phyloP scores from a whole-genome alignment of 2,113 vertebrate genomes.

The Rhineura floridana region DNA sequence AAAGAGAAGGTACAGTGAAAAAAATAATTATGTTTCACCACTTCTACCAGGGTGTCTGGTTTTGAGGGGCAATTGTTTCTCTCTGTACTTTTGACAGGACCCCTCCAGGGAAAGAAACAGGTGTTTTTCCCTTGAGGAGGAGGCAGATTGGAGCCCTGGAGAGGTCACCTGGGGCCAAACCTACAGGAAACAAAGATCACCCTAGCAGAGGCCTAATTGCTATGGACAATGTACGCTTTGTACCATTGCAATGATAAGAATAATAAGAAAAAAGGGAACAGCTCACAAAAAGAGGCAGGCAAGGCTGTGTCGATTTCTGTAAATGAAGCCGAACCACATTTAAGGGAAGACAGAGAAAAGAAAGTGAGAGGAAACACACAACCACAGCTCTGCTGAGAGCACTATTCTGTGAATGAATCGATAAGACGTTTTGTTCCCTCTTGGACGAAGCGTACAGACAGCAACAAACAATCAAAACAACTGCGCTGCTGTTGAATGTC shows the following conservation, averaged over 20 bases:
- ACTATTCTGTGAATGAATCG: not conserved
- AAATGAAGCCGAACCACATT: not conserved
- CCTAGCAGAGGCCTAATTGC: not conserved
- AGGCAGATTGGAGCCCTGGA: not conserved
- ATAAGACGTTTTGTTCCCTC: not conserved
- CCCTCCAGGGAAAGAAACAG: not conserved
- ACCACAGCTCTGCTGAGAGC: not conserved
- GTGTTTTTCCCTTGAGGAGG: not conserved
- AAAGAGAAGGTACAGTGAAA: not conserved
- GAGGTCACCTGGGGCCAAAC: not conserved
- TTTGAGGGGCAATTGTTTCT: not conserved
- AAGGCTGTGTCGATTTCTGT: not conserved
- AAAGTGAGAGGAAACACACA: not conserved
- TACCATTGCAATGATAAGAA: not conserved
- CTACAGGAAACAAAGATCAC: not conserved
- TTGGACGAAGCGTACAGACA: not conserved
- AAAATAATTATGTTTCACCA: rapidly evolving
- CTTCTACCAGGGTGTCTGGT: not conserved
- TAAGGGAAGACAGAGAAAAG: not conserved
- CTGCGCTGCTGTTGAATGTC: not conserved
- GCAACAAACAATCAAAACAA: not conserved
- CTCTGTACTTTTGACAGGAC: not conserved
- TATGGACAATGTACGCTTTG: not conserved
- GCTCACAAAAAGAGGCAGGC: not conserved
- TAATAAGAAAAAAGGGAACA: not conserved